Evolutionary conservation across 2,113 vertebrate genomes (phyloP).

Genomic region (Elaphurus davidianus): DNA sequence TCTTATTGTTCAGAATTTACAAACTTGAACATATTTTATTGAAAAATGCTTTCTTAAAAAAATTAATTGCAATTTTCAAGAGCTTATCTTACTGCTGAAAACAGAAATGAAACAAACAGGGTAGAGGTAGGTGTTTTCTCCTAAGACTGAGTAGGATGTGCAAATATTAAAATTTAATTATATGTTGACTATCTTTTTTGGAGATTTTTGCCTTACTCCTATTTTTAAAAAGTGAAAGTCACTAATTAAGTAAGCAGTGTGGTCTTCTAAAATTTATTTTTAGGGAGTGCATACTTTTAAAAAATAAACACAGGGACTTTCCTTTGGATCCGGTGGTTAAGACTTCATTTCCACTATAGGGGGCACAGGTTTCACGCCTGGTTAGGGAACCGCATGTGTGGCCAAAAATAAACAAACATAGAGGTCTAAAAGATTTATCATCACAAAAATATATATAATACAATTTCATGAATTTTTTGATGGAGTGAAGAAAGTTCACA

Average conservation of each 20-base stretch:
- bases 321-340: background rate
- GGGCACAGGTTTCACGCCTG: rapidly evolving
- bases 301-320: background rate
- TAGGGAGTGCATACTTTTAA: background rate
- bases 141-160: background rate
- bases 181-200: background rate
- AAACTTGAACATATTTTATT: background rate
- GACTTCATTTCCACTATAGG: rapidly evolving
- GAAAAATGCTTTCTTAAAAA: background rate
- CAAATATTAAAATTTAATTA: background rate
- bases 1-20: background rate
- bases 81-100: background rate
- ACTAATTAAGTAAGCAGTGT: background rate
- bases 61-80: background rate
- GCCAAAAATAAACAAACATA: background rate
- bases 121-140: background rate
- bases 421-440: background rate
- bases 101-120: background rate
- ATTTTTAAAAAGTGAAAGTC: background rate
- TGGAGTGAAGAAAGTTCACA: background rate
- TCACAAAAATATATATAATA: background rate
- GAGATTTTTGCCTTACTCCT: background rate
- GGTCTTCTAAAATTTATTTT: background rate
- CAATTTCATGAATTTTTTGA: background rate
- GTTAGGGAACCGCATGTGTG: background rate